Conservation (phyloP, 2,888 invertebrate genomes). For the Sipha maydis region DNA sequence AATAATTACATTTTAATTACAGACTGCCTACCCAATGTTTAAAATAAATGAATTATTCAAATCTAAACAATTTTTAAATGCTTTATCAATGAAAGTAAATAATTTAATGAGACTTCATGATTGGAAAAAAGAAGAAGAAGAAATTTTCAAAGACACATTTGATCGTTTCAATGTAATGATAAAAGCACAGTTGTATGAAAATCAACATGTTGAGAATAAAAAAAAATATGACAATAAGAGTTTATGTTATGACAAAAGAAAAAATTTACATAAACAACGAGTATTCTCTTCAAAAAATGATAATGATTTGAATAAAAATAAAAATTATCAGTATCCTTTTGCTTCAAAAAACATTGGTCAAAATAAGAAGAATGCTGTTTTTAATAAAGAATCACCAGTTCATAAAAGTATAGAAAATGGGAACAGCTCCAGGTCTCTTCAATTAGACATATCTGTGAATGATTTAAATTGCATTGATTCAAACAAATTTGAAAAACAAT, state of each 20-base stretch:
- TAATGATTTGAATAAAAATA: background rate
- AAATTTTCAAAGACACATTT: background rate
- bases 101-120: background rate
- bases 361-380: background rate
- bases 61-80: conserved; percentile 8
- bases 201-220: background rate
- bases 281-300: background rate
- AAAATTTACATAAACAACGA: background rate
- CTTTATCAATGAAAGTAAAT: background rate
- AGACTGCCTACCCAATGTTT: conserved; percentile 21
- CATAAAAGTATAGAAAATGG: background rate
- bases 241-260: background rate
- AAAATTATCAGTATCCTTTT: background rate
- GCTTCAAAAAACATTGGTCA: background rate
- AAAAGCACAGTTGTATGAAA: background rate
- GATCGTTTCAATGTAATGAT: conserved; percentile 1
- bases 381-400: background rate
- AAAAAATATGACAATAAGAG: background rate
- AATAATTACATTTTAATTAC: conserved; percentile 26
- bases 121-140: conserved; percentile 17
- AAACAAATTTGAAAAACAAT: background rate
- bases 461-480: background rate
- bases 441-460: background rate
- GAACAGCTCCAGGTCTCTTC: background rate
- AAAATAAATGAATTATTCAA: background rate